Percentiles rank a stretch among this genome's conserved stretches.
These are phyloP conservation scores for Anoura caudifer DNA, from an alignment of 2,113 vertebrate species.

Conservation along the genomic window DNA sequence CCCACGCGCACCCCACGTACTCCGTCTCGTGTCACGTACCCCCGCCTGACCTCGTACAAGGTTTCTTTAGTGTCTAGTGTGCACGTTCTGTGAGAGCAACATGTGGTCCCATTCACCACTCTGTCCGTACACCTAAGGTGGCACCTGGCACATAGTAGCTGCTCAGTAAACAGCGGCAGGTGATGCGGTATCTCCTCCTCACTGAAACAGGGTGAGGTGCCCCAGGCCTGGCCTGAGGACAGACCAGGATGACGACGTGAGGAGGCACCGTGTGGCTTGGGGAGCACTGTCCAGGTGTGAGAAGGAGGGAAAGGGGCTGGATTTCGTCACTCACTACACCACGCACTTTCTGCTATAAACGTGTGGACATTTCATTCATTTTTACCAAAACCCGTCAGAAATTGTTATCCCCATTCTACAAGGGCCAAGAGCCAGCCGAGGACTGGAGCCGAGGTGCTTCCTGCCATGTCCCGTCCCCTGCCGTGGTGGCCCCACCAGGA, in stretches of 20 bases:
- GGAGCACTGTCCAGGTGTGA: too few relatives aligned
- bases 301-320: background rate
- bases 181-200: background rate
- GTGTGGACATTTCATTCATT: background rate
- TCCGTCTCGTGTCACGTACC: background rate
- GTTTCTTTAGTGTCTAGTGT: rapidly evolving
- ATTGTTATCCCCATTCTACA: background rate
- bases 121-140: rapidly evolving
- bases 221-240: background rate
- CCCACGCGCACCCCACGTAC: background rate
- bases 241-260: too few relatives aligned
- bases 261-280: rapidly evolving
- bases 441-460: background rate
- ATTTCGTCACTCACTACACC: rapidly evolving
- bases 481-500: rapidly evolving
- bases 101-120: background rate
- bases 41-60: rapidly evolving
- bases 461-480: background rate
- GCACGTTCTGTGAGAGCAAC: rapidly evolving
- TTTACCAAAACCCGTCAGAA: background rate
- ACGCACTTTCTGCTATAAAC: too few relatives aligned
- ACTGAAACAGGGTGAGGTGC: background rate
- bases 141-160: background rate
- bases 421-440: background rate
- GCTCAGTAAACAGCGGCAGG: background rate